Conservation (phyloP, 2,797 vertebrate genomes). For the Centropyge bicolor region DNA sequence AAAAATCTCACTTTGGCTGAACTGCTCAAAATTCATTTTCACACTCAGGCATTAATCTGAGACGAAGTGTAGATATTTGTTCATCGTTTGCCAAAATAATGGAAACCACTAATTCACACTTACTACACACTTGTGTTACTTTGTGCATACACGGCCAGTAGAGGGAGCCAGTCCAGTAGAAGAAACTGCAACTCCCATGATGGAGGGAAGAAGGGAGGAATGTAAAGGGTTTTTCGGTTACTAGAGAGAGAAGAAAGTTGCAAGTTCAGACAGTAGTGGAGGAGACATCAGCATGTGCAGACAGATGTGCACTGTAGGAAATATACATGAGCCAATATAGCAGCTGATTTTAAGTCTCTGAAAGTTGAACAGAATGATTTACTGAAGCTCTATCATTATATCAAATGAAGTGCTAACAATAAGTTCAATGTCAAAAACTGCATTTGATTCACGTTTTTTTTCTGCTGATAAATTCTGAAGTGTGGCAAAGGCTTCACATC, state of each 20-base stretch:
- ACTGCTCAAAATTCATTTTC: neutral
- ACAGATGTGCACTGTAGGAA: neutral
- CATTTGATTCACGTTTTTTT: neutral
- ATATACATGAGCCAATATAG: neutral
- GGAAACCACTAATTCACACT: neutral
- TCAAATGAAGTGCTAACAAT: neutral
- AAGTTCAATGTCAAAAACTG: neutral
- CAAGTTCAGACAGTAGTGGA: neutral
- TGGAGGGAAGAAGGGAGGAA: neutral
- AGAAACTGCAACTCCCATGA: neutral
- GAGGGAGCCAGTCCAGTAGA: constrained; percentile 44
- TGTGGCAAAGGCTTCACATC: neutral
- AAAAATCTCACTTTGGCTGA: neutral
- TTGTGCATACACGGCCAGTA: constrained; percentile 40
- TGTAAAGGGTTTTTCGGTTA: neutral
- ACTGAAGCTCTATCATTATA: neutral
- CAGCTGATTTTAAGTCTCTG: neutral
- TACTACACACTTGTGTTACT: neutral
- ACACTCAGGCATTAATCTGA: neutral
- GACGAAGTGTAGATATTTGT: neutral
- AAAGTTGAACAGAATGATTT: neutral
- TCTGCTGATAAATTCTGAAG: neutral
- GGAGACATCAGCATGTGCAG: neutral
- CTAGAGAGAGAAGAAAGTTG: neutral
- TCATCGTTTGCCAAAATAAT: neutral